These are phyloP conservation scores for Heliconius aoede DNA, from an alignment of 2,888 invertebrate genomes.

Conservation along the genomic window DNA sequence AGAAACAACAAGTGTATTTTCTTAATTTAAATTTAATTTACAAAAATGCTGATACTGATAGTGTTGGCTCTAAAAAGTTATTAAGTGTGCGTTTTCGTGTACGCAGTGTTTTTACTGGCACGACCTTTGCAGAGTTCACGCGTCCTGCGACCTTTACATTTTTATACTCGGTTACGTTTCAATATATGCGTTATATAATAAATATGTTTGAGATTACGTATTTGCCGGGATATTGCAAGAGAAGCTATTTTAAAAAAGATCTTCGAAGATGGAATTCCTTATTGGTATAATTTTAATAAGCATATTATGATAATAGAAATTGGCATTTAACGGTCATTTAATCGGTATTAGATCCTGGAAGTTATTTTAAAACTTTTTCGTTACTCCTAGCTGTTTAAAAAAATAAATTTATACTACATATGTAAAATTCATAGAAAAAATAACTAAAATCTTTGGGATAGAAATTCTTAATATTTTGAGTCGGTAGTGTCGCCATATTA, in stretches of 20 bases:
- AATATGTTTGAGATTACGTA: not conserved
- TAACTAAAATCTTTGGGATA: not conserved
- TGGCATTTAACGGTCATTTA: no score
- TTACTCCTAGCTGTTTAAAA: no score
- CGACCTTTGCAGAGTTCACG: slow-evolving; percentile 29
- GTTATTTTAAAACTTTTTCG: no score
- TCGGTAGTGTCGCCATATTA: not conserved
- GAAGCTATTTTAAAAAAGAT: no score
- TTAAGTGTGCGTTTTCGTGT: slow-evolving; percentile 5
- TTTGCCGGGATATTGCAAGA: no score
- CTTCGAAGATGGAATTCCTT: no score
- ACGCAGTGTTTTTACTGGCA: slow-evolving; percentile 4
- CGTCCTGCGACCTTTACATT: slow-evolving; percentile 24
- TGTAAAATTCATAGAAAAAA: not conserved
- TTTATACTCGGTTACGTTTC: slow-evolving; percentile 12
- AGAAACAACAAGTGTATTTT: no score
- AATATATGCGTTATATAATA: not conserved
- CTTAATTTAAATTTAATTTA: not conserved
- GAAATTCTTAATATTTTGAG: not conserved
- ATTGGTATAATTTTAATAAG: no score
- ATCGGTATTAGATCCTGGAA: no score
- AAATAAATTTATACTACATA: not conserved
- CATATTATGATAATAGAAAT: no score
- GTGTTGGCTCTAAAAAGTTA: slow-evolving; percentile 21
- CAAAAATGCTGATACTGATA: slow-evolving; percentile 8